phyloP scores from a whole-genome alignment of 92 coral and sea anemone genomes.

The Pocillopora meandrina region DNA sequence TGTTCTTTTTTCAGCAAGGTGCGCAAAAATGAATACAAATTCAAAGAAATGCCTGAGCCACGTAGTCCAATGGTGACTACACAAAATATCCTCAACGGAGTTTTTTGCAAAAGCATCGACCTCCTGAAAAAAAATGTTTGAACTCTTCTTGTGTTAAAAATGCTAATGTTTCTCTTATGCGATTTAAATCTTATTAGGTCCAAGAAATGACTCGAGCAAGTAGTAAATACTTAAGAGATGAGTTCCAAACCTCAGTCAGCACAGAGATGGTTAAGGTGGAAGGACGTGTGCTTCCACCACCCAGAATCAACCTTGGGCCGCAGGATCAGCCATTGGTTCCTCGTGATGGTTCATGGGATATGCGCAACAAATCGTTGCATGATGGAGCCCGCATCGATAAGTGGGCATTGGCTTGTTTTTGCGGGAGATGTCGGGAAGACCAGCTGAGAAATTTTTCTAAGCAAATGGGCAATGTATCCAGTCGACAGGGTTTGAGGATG shows the following conservation, averaged over 20 bases:
- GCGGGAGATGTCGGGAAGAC: constrained; percentile 25
- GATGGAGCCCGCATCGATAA: constrained; percentile 46
- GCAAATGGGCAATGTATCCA: constrained; percentile 59
- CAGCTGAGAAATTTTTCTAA: constrained; percentile 45
- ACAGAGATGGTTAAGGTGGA: constrained; percentile 72
- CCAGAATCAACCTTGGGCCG: constrained; percentile 69
- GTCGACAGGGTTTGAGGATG: constrained; percentile 68
- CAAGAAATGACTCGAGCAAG: constrained; percentile 48
- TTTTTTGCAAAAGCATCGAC: too few relatives aligned
- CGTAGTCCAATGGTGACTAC: too few relatives aligned
- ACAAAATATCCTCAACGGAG: too few relatives aligned
- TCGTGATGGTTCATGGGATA: constrained; percentile 87
- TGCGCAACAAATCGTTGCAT: constrained; percentile 57
- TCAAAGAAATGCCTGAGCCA: too few relatives aligned
- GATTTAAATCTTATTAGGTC: constrained; percentile 49
- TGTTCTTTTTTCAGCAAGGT: too few relatives aligned
- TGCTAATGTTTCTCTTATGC: too few relatives aligned
- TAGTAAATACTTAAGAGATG: constrained; percentile 50
- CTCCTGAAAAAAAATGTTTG: too few relatives aligned
- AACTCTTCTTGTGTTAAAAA: too few relatives aligned
- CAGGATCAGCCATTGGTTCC: constrained; percentile 54
- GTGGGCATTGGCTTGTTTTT: constrained; percentile 88
- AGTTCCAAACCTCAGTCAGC: constrained; percentile 80
- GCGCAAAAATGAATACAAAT: too few relatives aligned
- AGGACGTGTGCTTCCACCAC: constrained; percentile 87